phyloP scores from a whole-genome alignment of 2,797 vertebrate genomes.

The Argya squamiceps region DNA sequence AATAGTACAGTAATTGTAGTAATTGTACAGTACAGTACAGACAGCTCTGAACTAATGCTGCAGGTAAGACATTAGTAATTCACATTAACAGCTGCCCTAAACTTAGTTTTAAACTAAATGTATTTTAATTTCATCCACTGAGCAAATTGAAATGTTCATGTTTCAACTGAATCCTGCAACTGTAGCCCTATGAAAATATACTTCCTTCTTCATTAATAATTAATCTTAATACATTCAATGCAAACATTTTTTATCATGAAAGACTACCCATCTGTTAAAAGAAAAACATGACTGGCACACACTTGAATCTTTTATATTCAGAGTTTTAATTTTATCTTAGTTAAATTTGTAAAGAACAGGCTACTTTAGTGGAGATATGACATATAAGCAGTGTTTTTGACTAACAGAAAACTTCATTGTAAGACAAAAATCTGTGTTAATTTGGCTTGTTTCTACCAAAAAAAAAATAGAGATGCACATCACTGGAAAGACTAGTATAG shows the following conservation, averaged over 20 bases:
- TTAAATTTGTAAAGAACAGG: slow-evolving; percentile 53
- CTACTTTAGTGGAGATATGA: background rate
- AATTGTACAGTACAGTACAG: background rate
- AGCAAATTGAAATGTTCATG: slow-evolving; percentile 59
- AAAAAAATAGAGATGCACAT: background rate
- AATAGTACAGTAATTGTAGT: background rate
- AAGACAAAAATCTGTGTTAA: background rate
- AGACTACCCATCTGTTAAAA: slow-evolving; percentile 74
- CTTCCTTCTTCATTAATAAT: slow-evolving; percentile 79
- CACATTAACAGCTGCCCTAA: slow-evolving; percentile 60
- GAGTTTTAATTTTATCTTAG: slow-evolving; percentile 54
- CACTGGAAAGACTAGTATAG: background rate
- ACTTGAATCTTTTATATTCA: slow-evolving; percentile 49
- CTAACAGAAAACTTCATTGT: background rate
- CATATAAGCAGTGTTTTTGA: background rate
- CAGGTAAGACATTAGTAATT: background rate
- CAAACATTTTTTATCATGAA: slow-evolving; percentile 67
- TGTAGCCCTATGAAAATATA: slow-evolving; percentile 56
- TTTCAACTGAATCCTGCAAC: slow-evolving; percentile 64
- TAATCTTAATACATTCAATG: slow-evolving; percentile 72
- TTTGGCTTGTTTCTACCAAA: background rate
- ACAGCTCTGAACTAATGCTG: background rate
- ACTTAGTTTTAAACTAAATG: slow-evolving; percentile 41
- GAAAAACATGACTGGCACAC: slow-evolving; percentile 54
- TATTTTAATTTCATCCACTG: slow-evolving; percentile 49